phyloP scores from a whole-genome alignment of 2,797 vertebrate genomes.

The Hirundo rustica region DNA sequence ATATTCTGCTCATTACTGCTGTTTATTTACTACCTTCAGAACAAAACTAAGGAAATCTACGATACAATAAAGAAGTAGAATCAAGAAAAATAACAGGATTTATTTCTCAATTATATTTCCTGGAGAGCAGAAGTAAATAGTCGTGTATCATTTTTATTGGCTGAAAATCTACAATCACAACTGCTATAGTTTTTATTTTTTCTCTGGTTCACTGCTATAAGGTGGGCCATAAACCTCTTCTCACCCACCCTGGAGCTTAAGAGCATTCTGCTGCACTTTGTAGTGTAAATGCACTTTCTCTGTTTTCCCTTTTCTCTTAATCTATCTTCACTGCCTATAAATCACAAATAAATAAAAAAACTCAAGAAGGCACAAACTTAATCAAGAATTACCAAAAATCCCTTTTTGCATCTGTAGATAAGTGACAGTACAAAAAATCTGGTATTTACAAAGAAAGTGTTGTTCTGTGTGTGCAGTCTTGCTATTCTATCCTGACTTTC shows the following conservation, averaged over 20 bases:
- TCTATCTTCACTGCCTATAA: background rate
- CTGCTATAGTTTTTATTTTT: background rate
- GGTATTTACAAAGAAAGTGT: background rate
- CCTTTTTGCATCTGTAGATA: conserved; percentile 1
- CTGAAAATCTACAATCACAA: conserved; percentile 23
- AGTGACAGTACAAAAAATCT: background rate
- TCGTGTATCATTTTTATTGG: conserved; percentile 24
- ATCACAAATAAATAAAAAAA: background rate
- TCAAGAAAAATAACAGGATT: conserved; percentile 34
- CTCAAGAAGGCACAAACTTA: background rate
- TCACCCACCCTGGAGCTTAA: background rate
- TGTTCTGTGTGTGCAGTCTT: background rate
- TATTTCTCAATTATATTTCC: conserved; percentile 50
- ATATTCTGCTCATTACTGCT: conserved; percentile 39
- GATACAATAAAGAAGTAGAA: background rate
- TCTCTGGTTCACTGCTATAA: background rate
- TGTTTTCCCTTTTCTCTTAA: background rate
- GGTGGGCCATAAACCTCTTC: background rate
- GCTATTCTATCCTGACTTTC: background rate
- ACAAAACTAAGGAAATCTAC: conserved; percentile 27
- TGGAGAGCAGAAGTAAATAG: conserved; percentile 21
- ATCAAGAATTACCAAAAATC: background rate
- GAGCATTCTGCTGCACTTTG: background rate
- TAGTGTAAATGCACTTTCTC: background rate
- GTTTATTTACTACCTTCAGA: conserved; percentile 55